Conservation (phyloP, 1,140 invertebrate species). For the Panagrolaimus sp. region DNA sequence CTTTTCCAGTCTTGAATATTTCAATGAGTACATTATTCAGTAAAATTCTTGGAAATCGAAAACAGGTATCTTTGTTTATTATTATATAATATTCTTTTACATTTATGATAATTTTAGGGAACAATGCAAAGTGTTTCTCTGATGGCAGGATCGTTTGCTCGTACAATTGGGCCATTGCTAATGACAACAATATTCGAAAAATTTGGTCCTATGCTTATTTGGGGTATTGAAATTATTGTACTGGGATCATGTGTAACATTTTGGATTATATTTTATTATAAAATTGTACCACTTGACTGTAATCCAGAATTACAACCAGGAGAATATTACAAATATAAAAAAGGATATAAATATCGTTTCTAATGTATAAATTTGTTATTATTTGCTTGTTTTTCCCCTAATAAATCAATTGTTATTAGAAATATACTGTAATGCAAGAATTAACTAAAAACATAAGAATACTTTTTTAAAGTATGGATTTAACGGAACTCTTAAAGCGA, state of each 20-base stretch:
- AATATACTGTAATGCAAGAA: too few relatives aligned
- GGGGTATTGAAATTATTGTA: constrained; percentile 21
- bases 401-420: too few relatives aligned
- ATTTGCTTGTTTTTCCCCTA: too few relatives aligned
- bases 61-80: constrained; percentile 16
- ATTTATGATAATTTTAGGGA: constrained; percentile 19
- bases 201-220: constrained; percentile 22
- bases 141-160: constrained; percentile 25
- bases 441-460: too few relatives aligned
- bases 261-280: constrained; percentile 26
- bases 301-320: constrained; percentile 22
- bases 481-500: too few relatives aligned
- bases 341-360: constrained; percentile 21
- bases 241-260: constrained; percentile 8
- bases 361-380: constrained; percentile 18
- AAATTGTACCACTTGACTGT: constrained; percentile 19
- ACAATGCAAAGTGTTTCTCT: constrained; percentile 32
- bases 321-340: constrained; percentile 21
- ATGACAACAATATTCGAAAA: constrained; percentile 25
- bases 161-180: constrained; percentile 24
- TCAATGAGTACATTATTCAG: constrained; percentile 30
- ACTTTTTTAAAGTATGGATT: too few relatives aligned
- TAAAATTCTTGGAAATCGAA: constrained; percentile 27
- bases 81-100: background rate
- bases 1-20: constrained; percentile 32